phyloP scores from a whole-genome alignment of 2,888 invertebrate genomes.

The Apodemia mormo region DNA sequence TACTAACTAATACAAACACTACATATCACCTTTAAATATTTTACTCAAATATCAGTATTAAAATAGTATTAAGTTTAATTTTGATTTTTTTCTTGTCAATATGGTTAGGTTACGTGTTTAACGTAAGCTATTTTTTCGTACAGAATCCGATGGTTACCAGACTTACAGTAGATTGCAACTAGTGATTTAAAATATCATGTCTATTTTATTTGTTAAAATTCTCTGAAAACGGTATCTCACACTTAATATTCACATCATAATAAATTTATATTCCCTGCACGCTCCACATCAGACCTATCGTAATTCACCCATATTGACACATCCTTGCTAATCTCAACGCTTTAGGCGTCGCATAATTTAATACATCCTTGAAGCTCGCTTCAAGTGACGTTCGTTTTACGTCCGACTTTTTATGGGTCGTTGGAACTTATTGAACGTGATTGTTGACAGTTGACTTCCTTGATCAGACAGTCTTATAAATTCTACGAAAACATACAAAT shows the following conservation, averaged over 20 bases:
- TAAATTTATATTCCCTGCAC: conserved; percentile 43
- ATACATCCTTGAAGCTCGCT: conserved; percentile 47
- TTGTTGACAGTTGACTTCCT: conserved; percentile 25
- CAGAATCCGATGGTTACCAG: too few species aligned
- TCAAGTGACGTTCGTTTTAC: conserved; percentile 12
- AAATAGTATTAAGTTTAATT: too few species aligned
- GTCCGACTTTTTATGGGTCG: conserved; percentile 30
- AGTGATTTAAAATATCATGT: neutral
- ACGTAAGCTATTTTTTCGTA: too few species aligned
- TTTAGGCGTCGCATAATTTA: conserved; percentile 42
- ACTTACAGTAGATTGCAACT: neutral
- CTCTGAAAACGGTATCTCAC: conserved; percentile 33
- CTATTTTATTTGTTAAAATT: conserved; percentile 18
- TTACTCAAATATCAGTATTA: too few species aligned
- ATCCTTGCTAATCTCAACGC: conserved; percentile 54
- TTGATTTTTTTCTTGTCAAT: too few species aligned
- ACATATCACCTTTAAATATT: too few species aligned
- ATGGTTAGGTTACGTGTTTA: too few species aligned
- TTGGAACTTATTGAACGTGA: conserved; percentile 31
- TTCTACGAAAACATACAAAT: neutral
- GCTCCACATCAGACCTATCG: conserved; percentile 35
- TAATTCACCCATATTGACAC: conserved; percentile 48
- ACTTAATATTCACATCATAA: conserved; percentile 38
- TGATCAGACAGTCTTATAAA: neutral
- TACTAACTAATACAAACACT: too few species aligned